Base-by-base conservation (phyloP, 2,113 vertebrate species). In the Poeciliopsis occidentalis region DNA sequence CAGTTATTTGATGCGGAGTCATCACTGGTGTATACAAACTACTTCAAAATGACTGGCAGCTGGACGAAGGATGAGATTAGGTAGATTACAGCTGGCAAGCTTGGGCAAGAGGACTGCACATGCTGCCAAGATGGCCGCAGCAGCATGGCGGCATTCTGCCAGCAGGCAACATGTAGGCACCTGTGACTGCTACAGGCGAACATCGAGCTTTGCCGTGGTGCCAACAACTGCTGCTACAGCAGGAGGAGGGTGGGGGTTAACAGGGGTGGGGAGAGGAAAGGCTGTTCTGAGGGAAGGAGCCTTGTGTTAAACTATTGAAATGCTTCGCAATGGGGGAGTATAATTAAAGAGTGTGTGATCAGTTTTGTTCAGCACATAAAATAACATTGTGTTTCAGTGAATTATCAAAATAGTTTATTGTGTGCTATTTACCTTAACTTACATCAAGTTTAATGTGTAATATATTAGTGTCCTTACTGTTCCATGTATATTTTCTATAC, bases 141-240 rank as follows among this genome's bases (percentile, higher is more conserved):
- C 87, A 88, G 90, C 66, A 69, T 37, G 13, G 82, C 80, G 92
- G 93, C 93, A 85, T 26, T 24, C 44, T 83, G 94, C 94, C 94
- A 94, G 84, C 80, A 82, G 91, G 88, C 93, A 91, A 93, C 92
- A 94, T 91, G 93, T 91, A 91, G 91, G 89, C 94, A 95, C 93
- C 93, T 94, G 94, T 94, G 93, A 94, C 87, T 51, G 81, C 89
- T 81, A 60, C 89, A 82, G 85, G 73, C 88, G 86, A 86, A 88
- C 91, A 89, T 76, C 82, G 71, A 77, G 84, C 79, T 81, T 41
- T 26, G 57, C 82, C 69, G 5, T 32, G 24, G 61, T 87, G 88
- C 75, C 83, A 78, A 80, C 76, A 75, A 83, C 82, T 89, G 85
- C 84, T 85, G 84, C 80, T 82, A 76, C 86, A 82, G 83, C 15